phyloP scores from a whole-genome alignment of 2,888 invertebrate species.

The Diaphora mendica region DNA sequence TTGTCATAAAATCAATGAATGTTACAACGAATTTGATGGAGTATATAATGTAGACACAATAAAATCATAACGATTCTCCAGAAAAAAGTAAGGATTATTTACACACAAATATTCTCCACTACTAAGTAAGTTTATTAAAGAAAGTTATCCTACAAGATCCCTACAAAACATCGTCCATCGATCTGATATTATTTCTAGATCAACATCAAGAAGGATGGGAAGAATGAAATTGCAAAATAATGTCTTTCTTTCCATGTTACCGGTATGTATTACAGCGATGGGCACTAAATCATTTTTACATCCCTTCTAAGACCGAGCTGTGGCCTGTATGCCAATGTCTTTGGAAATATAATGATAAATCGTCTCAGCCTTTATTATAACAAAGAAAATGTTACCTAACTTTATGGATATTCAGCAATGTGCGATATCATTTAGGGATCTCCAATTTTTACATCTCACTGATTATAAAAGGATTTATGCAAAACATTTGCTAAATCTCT shows the following conservation, averaged over 20 bases:
- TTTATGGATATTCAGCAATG: conserved; percentile 40
- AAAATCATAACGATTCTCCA: too few relatives aligned
- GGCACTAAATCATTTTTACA: conserved; percentile 52
- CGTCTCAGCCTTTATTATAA: conserved; percentile 38
- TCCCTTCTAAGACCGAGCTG: conserved; percentile 41
- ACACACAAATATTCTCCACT: too few relatives aligned
- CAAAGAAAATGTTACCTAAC: conserved; percentile 27
- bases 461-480: neutral
- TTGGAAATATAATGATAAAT: conserved; percentile 51
- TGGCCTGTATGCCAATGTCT: conserved; percentile 46
- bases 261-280: conserved; percentile 27
- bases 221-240: conserved; percentile 44
- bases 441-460: conserved; percentile 4
- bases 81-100: too few relatives aligned
- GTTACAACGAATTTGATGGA: too few relatives aligned
- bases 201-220: conserved; percentile 14
- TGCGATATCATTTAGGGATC: conserved; percentile 29
- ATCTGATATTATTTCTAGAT: conserved; percentile 36
- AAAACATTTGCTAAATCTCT: neutral
- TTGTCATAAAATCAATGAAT: too few relatives aligned
- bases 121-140: too few relatives aligned
- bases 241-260: conserved; percentile 32
- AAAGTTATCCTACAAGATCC: neutral
- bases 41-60: too few relatives aligned
- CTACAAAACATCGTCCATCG: conserved; percentile 10